Conservation (phyloP, 2,113 vertebrate species). For the Martes martes region DNA sequence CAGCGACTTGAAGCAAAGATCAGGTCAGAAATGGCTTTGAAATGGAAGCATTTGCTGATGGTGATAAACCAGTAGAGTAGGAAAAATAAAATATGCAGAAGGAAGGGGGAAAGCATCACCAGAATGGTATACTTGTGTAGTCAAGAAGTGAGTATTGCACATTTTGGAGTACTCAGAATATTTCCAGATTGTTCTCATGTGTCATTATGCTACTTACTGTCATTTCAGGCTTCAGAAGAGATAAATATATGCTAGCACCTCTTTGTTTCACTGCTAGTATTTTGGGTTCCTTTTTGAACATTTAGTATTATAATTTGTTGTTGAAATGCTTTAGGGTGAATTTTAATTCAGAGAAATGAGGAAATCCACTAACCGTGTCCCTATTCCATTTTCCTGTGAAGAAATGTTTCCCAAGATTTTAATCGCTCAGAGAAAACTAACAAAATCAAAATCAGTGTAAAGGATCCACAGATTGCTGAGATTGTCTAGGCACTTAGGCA, state of each 20-base stretch:
- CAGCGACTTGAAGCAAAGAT: not conserved
- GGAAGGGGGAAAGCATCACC: not conserved
- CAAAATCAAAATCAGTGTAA: not conserved
- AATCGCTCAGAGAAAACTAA: not conserved
- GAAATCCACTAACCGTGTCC: not conserved
- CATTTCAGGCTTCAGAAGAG: not conserved
- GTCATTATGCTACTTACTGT: not conserved
- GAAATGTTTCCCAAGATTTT: not conserved
- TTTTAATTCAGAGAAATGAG: not conserved
- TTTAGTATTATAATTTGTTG: not conserved
- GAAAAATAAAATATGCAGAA: not conserved
- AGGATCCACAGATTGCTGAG: not conserved
- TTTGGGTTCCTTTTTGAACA: not conserved
- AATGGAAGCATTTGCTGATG: not conserved
- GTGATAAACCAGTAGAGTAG: not conserved
- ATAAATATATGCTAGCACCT: not conserved
- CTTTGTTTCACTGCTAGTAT: not conserved
- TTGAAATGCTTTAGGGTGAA: not conserved
- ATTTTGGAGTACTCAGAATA: not conserved
- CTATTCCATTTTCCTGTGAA: not conserved
- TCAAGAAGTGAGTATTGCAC: not conserved
- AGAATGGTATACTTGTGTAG: not conserved
- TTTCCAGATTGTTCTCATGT: not conserved
- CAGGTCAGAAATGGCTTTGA: not conserved
- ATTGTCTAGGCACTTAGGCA: not conserved